Base-by-base conservation (phyloP, 2,797 vertebrate genomes). In the Dromococcyx pavoninus region DNA sequence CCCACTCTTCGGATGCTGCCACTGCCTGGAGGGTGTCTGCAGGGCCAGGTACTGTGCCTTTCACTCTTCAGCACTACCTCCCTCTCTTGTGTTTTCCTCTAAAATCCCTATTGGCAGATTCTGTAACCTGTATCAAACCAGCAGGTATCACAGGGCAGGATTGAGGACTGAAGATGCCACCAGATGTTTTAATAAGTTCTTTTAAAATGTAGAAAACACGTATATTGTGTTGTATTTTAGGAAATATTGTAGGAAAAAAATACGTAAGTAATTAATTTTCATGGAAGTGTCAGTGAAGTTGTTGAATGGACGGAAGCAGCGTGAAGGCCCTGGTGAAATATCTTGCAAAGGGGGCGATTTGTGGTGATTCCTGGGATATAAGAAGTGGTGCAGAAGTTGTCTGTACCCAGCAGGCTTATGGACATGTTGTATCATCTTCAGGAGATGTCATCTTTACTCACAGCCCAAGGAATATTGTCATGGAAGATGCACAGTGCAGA, bases 401-500 rank as follows among this genome's bases (percentile, higher is more conserved):
- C 41, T 86, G 84, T 22, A 60, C 44, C 28, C 67, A 88, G 53
- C 10, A 60, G 14, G 12, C 33, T 17, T 93, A 72, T 86, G 53
- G 28, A 32, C 5, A 9, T 15, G 35, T 6, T 60, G 50, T 73
- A 24, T 35, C 64, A 22, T 23, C 85, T 66, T 56, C 69, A 69
- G 57, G 62, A 86, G 28, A 43, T 11, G 97, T 97, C 70, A 97
- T 97, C 94, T 98, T 98, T 17, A 98, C 98, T 64, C 98, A 98
- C 93, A 98, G 98, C 69, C 97, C 96, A 5, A 97, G 98, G 24
- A 97, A 97, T 43, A 98, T 98, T 91, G 96, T 98, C 72, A 82
- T 98, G 95, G 98, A 98, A 54, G 98, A 98, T 6, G 96, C 98
- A 53, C 97, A 97, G 94, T 98, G 98, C 96, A 97, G 97, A 3